phyloP scores from a whole-genome alignment of 2,888 invertebrate species.

The Trissonchulus sp. region DNA sequence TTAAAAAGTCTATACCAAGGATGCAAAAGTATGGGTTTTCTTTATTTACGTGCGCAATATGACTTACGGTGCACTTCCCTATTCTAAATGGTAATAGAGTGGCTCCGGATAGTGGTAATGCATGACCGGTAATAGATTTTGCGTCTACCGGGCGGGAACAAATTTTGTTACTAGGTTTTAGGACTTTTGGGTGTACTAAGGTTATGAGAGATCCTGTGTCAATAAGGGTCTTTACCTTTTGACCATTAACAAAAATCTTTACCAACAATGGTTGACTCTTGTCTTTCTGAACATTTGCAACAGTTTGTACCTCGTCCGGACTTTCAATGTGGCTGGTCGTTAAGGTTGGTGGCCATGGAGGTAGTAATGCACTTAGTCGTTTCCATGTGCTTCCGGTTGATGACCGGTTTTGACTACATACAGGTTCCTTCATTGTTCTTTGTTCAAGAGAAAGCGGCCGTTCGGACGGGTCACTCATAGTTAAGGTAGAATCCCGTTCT shows the following conservation, averaged over 20 bases:
- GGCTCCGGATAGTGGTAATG: background rate
- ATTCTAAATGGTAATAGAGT: background rate
- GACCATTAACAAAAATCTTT: background rate
- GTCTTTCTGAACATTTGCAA: no score
- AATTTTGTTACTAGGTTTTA: background rate
- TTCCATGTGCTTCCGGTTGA: no score
- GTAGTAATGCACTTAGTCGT: no score
- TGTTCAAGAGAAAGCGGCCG: no score
- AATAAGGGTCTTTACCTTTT: background rate
- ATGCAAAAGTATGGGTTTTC: background rate
- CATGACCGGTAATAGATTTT: background rate
- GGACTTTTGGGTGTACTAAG: background rate
- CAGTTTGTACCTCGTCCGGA: no score
- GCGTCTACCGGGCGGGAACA: background rate
- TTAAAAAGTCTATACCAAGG: background rate
- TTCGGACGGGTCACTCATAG: no score
- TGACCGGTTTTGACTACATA: no score
- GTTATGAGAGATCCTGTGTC: background rate
- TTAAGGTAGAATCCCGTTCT: no score
- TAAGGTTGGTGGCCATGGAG: no score
- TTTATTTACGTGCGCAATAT: background rate
- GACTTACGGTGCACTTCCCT: background rate
- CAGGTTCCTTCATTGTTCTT: no score
- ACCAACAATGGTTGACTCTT: background rate
- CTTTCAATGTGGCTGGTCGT: no score